These are phyloP conservation scores for Tympanoctomys barrerae DNA, from an alignment of 2,797 vertebrate species.

Conservation along the genomic window DNA sequence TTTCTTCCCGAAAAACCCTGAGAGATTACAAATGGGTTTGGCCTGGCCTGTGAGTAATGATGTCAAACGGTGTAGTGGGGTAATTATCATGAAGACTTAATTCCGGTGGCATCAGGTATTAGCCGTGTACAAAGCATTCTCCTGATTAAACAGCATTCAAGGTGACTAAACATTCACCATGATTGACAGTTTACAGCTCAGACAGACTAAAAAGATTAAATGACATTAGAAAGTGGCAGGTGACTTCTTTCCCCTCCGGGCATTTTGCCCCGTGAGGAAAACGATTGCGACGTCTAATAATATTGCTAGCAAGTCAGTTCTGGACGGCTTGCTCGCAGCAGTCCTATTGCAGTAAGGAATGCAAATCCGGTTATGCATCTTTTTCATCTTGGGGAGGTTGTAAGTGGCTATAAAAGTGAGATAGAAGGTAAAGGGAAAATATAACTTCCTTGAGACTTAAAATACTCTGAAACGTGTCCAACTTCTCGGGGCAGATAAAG, in stretches of 20 bases:
- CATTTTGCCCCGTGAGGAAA: constrained; percentile 88
- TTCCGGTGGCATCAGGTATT: constrained; percentile 88
- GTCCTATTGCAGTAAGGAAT: constrained; percentile 85
- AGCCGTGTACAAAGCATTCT: constrained; percentile 88
- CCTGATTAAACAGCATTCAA: constrained; percentile 87
- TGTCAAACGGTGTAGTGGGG: constrained; percentile 85
- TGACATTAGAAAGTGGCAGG: constrained; percentile 89
- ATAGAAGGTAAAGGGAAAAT: constrained; percentile 78
- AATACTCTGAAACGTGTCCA: constrained; percentile 49
- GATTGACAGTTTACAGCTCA: constrained; percentile 88
- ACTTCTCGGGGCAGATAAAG: constrained; percentile 56
- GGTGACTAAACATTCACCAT: constrained; percentile 88
- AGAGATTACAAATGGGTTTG: constrained; percentile 86
- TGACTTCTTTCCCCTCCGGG: constrained; percentile 88
- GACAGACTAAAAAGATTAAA: constrained; percentile 91
- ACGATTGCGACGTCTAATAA: constrained; percentile 87
- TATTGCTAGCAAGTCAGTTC: constrained; percentile 88
- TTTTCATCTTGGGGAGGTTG: constrained; percentile 89
- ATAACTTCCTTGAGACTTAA: constrained; percentile 75
- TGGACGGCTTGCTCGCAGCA: constrained; percentile 89
- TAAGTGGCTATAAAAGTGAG: constrained; percentile 80
- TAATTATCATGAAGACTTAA: constrained; percentile 89
- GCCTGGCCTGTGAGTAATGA: constrained; percentile 84
- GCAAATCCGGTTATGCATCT: constrained; percentile 91
- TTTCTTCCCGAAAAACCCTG: constrained; percentile 82